Evolutionary conservation across 1,140 invertebrate species (phyloP).

Genomic region (Brachionus sp.): DNA sequence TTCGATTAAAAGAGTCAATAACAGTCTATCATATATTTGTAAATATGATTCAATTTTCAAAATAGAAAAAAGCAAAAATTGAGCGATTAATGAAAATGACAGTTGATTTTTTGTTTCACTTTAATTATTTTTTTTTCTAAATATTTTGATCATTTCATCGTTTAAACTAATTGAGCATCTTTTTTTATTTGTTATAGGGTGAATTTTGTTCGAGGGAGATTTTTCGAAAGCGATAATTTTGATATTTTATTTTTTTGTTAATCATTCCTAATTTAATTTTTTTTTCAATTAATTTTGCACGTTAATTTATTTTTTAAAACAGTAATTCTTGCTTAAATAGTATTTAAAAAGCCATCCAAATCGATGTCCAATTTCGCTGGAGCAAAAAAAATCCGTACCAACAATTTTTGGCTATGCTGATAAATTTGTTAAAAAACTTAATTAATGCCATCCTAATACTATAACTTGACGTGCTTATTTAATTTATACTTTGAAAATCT

Average conservation of each 20-base stretch:
- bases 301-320: neutral
- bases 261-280: neutral
- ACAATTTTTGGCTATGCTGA: neutral
- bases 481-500: neutral
- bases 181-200: neutral
- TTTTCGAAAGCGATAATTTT: neutral
- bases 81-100: neutral
- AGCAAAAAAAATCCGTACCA: slow-evolving; percentile 10
- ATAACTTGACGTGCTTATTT: neutral
- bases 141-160: neutral
- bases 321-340: neutral
- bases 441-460: neutral
- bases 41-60: neutral
- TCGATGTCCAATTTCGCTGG: neutral
- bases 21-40: neutral
- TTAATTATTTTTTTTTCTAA: neutral
- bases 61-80: neutral
- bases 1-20: neutral
- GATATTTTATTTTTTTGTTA: neutral
- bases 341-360: slow-evolving; percentile 10
- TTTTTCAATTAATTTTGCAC: neutral
- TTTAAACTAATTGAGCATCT: neutral
- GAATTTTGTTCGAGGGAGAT: neutral
- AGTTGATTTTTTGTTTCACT: neutral
- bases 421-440: neutral